These are phyloP conservation scores for Antrozous pallidus DNA, from an alignment of 2,797 vertebrate species.

Conservation along the genomic window DNA sequence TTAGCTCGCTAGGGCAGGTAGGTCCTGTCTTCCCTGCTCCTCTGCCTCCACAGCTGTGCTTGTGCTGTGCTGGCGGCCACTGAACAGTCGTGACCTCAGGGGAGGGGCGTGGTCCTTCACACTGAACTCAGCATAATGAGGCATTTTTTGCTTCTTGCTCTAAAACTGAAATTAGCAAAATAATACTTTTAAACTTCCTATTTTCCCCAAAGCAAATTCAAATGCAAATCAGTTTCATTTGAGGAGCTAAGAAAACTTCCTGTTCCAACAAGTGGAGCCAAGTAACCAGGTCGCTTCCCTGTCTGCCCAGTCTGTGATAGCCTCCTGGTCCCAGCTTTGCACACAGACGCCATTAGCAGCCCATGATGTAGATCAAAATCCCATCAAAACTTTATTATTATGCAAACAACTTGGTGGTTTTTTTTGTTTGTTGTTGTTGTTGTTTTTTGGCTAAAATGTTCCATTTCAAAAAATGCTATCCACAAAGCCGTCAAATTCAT, in stretches of 20 bases:
- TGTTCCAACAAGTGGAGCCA: not conserved
- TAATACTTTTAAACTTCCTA: not conserved
- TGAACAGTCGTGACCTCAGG: not conserved
- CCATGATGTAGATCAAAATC: not conserved
- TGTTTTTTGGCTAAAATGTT: not conserved
- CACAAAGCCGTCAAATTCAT: not conserved
- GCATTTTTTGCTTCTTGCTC: not conserved
- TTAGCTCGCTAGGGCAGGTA: not conserved
- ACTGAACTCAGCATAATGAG: not conserved
- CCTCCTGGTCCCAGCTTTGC: not conserved
- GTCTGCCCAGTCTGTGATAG: fast-evolving
- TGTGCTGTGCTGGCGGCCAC: no score
- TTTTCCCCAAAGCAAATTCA: slow-evolving; percentile 50
- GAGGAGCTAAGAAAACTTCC: slow-evolving; percentile 21
- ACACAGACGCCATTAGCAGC: not conserved
- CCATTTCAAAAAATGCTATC: not conserved
- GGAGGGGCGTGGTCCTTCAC: not conserved
- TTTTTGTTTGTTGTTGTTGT: no score
- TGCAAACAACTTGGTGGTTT: not conserved
- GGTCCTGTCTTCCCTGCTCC: not conserved
- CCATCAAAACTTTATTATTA: not conserved
- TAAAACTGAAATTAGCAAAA: not conserved
- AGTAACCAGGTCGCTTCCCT: slow-evolving; percentile 9
- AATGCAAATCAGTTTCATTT: not conserved
- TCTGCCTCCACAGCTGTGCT: not conserved